phyloP scores from a whole-genome alignment of 2,797 vertebrate species.

The Hyperoplus immaculatus region DNA sequence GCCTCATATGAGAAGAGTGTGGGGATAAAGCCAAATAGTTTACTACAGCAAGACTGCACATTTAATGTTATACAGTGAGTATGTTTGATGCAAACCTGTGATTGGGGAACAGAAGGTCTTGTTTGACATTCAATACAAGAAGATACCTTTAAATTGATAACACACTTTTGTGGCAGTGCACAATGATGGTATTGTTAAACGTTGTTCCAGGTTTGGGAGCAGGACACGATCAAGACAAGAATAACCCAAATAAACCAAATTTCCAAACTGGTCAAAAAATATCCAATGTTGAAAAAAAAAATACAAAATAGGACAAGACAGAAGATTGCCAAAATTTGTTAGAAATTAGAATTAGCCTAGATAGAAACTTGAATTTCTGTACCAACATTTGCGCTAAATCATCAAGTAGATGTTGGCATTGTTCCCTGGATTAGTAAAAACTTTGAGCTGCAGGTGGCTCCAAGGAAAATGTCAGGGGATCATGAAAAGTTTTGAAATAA shows the following conservation, averaged over 20 bases:
- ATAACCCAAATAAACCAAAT: not conserved
- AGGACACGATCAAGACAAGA: not conserved
- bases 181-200: not conserved
- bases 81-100: slow-evolving; percentile 6
- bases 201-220: not conserved
- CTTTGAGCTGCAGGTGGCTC: not conserved
- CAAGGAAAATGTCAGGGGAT: not conserved
- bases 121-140: not conserved
- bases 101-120: slow-evolving; percentile 1
- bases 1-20: slow-evolving; percentile 39
- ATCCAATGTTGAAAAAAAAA: not conserved
- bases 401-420: not conserved
- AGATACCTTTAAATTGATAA: not conserved
- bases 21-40: slow-evolving; percentile 40
- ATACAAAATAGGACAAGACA: too few species aligned
- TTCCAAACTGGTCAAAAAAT: not conserved
- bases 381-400: not conserved
- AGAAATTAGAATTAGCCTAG: not conserved
- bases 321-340: not conserved
- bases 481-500: not conserved
- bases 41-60: slow-evolving; percentile 28
- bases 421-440: not conserved
- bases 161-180: not conserved
- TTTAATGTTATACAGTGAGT: slow-evolving; percentile 36
- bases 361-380: too few species aligned